Conservation (phyloP, 2,797 vertebrate species). For the Tapirus indicus region DNA sequence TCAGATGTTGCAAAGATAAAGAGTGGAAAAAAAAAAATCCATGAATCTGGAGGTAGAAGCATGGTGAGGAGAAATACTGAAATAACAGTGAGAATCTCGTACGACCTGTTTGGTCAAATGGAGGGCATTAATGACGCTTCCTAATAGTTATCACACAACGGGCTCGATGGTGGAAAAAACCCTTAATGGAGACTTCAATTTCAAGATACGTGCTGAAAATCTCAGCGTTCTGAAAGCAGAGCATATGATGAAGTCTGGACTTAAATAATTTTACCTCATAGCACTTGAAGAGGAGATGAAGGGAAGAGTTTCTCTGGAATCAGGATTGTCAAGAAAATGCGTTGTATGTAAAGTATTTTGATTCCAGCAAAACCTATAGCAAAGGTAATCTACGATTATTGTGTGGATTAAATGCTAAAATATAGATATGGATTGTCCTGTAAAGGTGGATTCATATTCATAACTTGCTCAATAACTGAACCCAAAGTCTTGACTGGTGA, state of each 20-base stretch:
- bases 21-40: background rate
- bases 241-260: background rate
- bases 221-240: background rate
- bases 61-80: background rate
- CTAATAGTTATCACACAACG: background rate
- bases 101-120: background rate
- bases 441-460: constrained; percentile 16
- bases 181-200: background rate
- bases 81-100: background rate
- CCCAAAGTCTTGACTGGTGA: background rate
- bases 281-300: background rate
- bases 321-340: background rate
- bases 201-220: background rate
- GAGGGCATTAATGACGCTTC: background rate
- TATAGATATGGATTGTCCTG: background rate
- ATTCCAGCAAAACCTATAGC: constrained; percentile 39
- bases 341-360: background rate
- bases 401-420: constrained; percentile 36
- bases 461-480: constrained; percentile 12
- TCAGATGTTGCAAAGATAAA: background rate
- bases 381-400: constrained; percentile 11
- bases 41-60: background rate
- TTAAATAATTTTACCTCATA: background rate
- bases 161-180: background rate
- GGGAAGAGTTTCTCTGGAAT: background rate